Evolutionary conservation across 2,888 invertebrate species (phyloP).

Genomic region (Lobophora halterata): DNA sequence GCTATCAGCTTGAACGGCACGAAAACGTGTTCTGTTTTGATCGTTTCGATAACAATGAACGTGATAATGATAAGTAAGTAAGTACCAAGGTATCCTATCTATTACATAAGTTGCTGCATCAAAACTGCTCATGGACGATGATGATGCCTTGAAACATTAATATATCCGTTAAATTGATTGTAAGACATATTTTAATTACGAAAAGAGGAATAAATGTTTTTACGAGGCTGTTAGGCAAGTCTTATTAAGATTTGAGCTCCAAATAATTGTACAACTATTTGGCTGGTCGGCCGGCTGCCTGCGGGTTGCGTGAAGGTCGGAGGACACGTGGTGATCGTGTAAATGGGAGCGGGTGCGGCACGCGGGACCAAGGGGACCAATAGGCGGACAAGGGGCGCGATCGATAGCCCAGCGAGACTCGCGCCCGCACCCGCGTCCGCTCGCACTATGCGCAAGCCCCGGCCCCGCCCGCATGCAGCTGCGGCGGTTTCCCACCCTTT

Average conservation of each 20-base stretch:
- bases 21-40: neutral
- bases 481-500: slow-evolving; percentile 28
- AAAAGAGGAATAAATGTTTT: slow-evolving; percentile 13
- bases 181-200: slow-evolving; percentile 7
- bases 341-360: slow-evolving; percentile 46
- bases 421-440: slow-evolving; percentile 43
- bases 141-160: too few species aligned
- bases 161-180: too few species aligned
- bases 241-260: slow-evolving; percentile 14
- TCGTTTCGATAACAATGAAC: neutral
- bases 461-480: slow-evolving; percentile 37
- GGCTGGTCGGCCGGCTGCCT: slow-evolving; percentile 36
- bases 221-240: slow-evolving; percentile 15
- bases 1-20: neutral
- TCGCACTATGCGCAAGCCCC: slow-evolving; percentile 33
- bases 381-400: slow-evolving; percentile 43
- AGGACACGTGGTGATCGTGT: slow-evolving; percentile 56
- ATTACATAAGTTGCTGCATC: too few species aligned
- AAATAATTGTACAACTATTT: slow-evolving; percentile 30
- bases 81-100: too few species aligned
- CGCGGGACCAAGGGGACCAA: slow-evolving; percentile 37
- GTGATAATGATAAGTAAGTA: too few species aligned
- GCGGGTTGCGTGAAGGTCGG: slow-evolving; percentile 52
- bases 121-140: too few species aligned
- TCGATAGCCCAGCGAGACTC: slow-evolving; percentile 41